phyloP scores from a whole-genome alignment of 2,797 vertebrate genomes.

The Sebastes elongatus region DNA sequence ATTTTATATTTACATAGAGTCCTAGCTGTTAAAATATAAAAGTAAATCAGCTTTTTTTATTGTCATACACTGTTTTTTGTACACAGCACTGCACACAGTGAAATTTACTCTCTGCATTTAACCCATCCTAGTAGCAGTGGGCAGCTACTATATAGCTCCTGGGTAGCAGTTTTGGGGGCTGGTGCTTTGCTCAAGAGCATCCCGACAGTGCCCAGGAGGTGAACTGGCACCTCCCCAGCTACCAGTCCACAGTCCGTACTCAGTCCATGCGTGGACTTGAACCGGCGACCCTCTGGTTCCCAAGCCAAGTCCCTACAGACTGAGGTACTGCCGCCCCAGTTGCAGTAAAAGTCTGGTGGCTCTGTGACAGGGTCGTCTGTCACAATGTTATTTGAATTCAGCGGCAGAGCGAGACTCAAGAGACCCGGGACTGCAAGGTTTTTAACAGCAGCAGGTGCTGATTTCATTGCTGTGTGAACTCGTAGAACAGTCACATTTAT shows the following conservation, averaged over 20 bases:
- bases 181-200: no score
- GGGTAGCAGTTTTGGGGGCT: no score
- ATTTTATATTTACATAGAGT: not conserved
- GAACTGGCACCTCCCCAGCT: no score
- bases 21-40: not conserved
- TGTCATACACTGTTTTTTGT: no score
- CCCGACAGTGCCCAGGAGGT: no score
- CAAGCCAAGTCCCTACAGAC: not conserved
- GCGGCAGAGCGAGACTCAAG: not conserved
- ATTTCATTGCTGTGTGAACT: slow-evolving; percentile 13
- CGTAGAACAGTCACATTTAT: not conserved
- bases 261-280: not conserved
- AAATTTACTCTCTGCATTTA: no score
- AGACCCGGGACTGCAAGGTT: not conserved
- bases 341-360: not conserved
- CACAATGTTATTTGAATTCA: slow-evolving; percentile 42
- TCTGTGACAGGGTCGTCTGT: slow-evolving; percentile 25
- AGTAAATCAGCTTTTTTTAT: no score
- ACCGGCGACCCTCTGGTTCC: not conserved
- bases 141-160: no score
- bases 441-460: slow-evolving; percentile 18
- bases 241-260: not conserved
- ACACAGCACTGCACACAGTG: no score
- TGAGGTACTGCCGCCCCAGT: not conserved
- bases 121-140: no score